Base-by-base conservation (phyloP, 1,140 invertebrate species). In the Leptinotarsa undecemlineata region DNA sequence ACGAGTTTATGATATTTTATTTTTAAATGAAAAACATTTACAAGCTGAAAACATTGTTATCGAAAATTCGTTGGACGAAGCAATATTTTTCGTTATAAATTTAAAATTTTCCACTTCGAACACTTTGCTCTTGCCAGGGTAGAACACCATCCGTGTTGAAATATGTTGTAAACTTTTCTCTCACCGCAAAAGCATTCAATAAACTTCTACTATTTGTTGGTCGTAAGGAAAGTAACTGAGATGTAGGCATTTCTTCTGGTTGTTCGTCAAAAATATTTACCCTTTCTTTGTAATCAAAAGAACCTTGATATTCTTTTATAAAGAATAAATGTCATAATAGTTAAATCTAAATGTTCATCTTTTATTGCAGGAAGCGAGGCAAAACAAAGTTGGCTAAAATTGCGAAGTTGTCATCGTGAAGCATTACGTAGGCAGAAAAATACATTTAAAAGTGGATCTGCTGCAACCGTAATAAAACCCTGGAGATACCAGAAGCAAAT, bases 81-180 rank as follows among this genome's bases (percentile, higher is more conserved):
- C 63, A 63, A 72, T 72, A 20, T 23, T 72, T 72, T 72, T 48
- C 47, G 57, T 23, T 72, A 11, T 61, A 19, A 68, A 26, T 73
- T 68, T 15, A 68, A 68, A 68, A 74, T 67, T 77, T 66, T 26
- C 42, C 66, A 62, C 71, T 67, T 42, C 26, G 1, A 76, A 74
- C 71, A 61, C 63, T 74, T 42, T 75, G 8, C 57, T 76, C 78
- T 75, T 82, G 80, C 82, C 80, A 82, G 78, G 77, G 73, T 75
- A 84, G 78, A 51, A 68, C 78, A 69, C 79, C 79, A 21, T 72
- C 61, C 26, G 76, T 73, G 73, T 82, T 81, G 17, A 71, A 71
- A 61, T 71, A 57, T 17, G 14, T 57, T 17, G 15, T 60, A 60
- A 71, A 61, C 13, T 71, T 57, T 60, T 71, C n/a, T 57, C 68